phyloP scores from a whole-genome alignment of 1,140 invertebrate genomes.

The Drosophila pachea region DNA sequence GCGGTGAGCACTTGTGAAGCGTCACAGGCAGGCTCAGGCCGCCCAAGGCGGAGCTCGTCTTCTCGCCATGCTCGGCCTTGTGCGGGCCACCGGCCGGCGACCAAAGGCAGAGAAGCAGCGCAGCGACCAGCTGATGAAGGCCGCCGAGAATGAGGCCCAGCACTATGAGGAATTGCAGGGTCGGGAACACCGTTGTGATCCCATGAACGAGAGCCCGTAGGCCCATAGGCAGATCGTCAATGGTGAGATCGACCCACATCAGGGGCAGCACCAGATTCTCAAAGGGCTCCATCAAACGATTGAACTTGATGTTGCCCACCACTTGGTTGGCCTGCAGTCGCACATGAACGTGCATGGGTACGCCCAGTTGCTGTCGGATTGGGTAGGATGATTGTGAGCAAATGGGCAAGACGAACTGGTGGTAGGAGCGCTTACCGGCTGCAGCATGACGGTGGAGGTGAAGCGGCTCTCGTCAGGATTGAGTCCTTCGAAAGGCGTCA shows the following conservation, averaged over 20 bases:
- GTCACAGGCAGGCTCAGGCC: conserved; percentile 2
- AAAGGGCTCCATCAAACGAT: conserved; percentile 80
- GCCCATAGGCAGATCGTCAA: conserved; percentile 64
- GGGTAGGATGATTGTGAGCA: not conserved
- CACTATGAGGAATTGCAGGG: conserved; percentile 69
- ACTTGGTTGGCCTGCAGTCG: conserved; percentile 85
- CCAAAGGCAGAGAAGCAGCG: conserved; percentile 73
- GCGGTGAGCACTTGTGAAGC: conserved; percentile 28
- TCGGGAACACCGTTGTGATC: conserved; percentile 70
- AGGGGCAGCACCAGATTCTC: conserved; percentile 83
- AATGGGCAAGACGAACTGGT: not conserved
- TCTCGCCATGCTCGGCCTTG: conserved; percentile 44
- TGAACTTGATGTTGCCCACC: conserved; percentile 81
- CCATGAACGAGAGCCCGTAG: conserved; percentile 68
- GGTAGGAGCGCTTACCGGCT: conserved; percentile 80
- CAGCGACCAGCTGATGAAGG: conserved; percentile 71
- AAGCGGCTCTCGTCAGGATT: conserved; percentile 82
- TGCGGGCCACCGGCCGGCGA: conserved; percentile 21
- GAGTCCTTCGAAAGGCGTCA: conserved; percentile 84
- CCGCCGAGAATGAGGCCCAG: conserved; percentile 76
- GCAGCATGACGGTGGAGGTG: conserved; percentile 77
- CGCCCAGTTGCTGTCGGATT: conserved; percentile 80
- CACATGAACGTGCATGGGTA: conserved; percentile 81
- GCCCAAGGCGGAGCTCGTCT: conserved; percentile 13
- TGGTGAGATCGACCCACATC: conserved; percentile 82